phyloP scores from a whole-genome alignment of 2,113 vertebrate genomes.

The Cephalopholis sonnerati region DNA sequence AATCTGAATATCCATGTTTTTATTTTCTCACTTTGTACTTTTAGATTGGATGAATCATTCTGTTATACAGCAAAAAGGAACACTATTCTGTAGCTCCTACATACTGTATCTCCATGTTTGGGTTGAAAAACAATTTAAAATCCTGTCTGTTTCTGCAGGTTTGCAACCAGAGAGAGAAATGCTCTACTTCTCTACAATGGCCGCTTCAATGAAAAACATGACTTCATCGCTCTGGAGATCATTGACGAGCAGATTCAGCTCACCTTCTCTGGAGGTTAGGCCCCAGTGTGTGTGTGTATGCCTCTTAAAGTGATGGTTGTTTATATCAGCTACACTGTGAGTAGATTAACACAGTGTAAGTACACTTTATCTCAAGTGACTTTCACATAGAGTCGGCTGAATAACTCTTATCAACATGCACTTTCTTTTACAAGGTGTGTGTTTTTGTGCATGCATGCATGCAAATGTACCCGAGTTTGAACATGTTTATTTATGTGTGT shows the following conservation, averaged over 20 bases:
- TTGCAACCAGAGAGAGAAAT: slow-evolving; percentile 91
- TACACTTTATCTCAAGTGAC: slow-evolving; percentile 43
- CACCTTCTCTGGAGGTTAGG: slow-evolving; percentile 95
- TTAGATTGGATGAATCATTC: neutral
- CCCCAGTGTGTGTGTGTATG: slow-evolving; percentile 11
- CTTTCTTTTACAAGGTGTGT: slow-evolving; percentile 2
- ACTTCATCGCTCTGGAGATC: slow-evolving; percentile 97
- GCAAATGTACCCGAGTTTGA: slow-evolving; percentile 1
- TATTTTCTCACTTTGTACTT: neutral
- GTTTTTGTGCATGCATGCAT: slow-evolving; percentile 2
- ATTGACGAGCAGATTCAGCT: slow-evolving; percentile 97
- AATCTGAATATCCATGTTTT: neutral
- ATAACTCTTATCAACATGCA: slow-evolving; percentile 12
- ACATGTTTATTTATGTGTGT: slow-evolving; percentile 10
- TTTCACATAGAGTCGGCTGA: slow-evolving; percentile 32
- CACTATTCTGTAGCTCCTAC: neutral
- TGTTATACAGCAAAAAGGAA: neutral
- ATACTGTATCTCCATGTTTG: neutral
- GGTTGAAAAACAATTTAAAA: neutral
- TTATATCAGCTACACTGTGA: slow-evolving; percentile 17
- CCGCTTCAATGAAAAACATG: slow-evolving; percentile 97
- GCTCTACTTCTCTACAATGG: slow-evolving; percentile 96
- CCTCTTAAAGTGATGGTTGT: neutral
- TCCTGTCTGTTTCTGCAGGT: slow-evolving; percentile 80
- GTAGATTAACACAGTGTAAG: slow-evolving; percentile 29